These are phyloP conservation scores for Amphipoea lucens DNA, from an alignment of 2,888 invertebrate genomes.

Conservation along the genomic window DNA sequence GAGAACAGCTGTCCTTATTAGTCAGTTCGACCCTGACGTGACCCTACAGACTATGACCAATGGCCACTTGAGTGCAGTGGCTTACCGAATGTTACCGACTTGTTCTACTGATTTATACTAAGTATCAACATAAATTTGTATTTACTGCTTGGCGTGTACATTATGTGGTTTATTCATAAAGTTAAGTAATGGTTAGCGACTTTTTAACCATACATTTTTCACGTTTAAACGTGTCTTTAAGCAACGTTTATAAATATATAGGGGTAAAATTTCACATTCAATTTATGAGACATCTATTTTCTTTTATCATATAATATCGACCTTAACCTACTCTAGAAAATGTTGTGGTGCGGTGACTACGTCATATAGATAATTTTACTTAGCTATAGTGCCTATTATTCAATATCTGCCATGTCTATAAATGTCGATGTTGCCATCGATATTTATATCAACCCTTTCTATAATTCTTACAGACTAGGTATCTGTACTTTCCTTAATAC, in stretches of 20 bases:
- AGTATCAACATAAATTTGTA: background rate
- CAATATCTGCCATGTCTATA: background rate
- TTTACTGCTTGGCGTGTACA: background rate
- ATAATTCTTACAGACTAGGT: background rate
- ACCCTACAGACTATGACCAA: slow-evolving; percentile 62
- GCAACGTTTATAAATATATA: too few relatives aligned
- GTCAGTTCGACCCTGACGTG: slow-evolving; percentile 63
- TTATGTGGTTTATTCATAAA: background rate
- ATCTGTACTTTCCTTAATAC: too few relatives aligned
- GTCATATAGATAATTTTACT: too few relatives aligned
- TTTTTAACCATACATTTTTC: too few relatives aligned
- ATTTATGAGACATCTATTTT: background rate
- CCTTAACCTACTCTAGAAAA: background rate
- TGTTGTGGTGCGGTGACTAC: background rate
- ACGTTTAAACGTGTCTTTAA: too few relatives aligned
- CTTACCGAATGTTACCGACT: slow-evolving; percentile 33
- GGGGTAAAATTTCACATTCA: background rate
- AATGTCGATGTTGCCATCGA: background rate
- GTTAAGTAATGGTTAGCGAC: too few relatives aligned
- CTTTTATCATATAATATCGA: background rate
- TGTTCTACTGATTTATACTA: slow-evolving; percentile 22
- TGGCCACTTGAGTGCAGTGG: slow-evolving; percentile 27
- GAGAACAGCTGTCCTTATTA: slow-evolving; percentile 65
- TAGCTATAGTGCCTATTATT: background rate
- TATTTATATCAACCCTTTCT: background rate